phyloP scores from a whole-genome alignment of 37 sponge, comb jelly and placozoan species.

The Aplysina aerophoba region DNA sequence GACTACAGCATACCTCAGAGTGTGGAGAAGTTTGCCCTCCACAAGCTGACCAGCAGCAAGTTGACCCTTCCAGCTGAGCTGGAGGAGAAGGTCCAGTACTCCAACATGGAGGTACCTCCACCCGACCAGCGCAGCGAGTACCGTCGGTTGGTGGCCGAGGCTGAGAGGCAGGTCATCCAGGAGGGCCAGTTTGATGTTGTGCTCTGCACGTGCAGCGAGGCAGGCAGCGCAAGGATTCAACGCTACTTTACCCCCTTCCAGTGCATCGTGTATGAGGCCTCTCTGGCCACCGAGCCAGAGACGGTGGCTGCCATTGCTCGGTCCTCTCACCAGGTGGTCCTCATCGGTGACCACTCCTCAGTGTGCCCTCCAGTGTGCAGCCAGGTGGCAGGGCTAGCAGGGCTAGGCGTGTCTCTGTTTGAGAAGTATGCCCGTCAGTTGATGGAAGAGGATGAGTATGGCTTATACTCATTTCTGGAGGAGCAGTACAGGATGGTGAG shows the following conservation, averaged over 20 bases:
- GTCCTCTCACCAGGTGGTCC: slow-evolving; percentile 66
- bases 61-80: too few relatives aligned
- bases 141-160: background rate
- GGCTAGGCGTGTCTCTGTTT: slow-evolving; percentile 71
- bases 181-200: slow-evolving; percentile 42
- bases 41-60: slow-evolving; percentile 27
- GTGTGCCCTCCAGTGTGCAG: slow-evolving; percentile 30
- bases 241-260: slow-evolving; percentile 39
- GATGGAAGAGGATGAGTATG: background rate
- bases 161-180: slow-evolving; percentile 39
- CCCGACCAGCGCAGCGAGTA: background rate
- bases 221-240: slow-evolving; percentile 34
- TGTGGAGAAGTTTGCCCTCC: slow-evolving; percentile 41
- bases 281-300: slow-evolving; percentile 80
- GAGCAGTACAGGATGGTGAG: slow-evolving; percentile 81
- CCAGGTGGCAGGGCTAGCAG: slow-evolving; percentile 45
- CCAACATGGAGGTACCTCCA: background rate
- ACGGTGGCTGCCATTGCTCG: slow-evolving; percentile 56
- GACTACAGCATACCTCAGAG: background rate
- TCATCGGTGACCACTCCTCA: slow-evolving; percentile 76
- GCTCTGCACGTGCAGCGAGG: slow-evolving; percentile 73
- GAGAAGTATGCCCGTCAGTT: slow-evolving; percentile 53
- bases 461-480: background rate
- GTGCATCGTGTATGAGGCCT: slow-evolving; percentile 73
- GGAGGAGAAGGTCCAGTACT: too few relatives aligned